A percentile compares a stretch with the other conserved stretches of the same genome.
phyloP scores from a whole-genome alignment of 2,113 vertebrate genomes.

The Aythya baeri region DNA sequence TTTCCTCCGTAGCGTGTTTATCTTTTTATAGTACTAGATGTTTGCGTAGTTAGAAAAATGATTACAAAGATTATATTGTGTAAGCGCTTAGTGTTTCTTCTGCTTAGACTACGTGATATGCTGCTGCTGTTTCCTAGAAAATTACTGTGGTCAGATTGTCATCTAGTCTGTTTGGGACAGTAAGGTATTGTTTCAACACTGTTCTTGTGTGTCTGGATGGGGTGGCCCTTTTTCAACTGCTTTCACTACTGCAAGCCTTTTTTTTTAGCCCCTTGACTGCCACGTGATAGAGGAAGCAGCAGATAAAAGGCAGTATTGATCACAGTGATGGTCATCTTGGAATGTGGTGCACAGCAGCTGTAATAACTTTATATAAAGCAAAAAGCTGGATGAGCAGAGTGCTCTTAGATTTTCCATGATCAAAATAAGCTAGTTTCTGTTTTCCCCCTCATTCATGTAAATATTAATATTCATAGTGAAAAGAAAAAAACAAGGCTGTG shows the following conservation, averaged over 20 bases:
- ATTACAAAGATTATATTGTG: slow-evolving; percentile 64
- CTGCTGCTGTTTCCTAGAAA: slow-evolving; percentile 63
- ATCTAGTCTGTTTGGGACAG: slow-evolving; percentile 51
- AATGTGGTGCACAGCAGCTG: background rate
- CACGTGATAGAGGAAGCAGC: slow-evolving; percentile 62
- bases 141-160: slow-evolving; percentile 65
- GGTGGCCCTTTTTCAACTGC: slow-evolving; percentile 67
- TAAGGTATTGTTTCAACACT: slow-evolving; percentile 63
- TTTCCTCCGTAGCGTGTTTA: slow-evolving; percentile 25
- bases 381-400: background rate
- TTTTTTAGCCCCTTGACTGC: slow-evolving; percentile 49
- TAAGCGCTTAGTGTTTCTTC: slow-evolving; percentile 39
- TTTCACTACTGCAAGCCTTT: slow-evolving; percentile 44
- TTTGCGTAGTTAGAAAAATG: slow-evolving; percentile 54
- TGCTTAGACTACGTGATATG: background rate
- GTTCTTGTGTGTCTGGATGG: slow-evolving; percentile 20
- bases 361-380: background rate
- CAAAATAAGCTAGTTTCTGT: background rate
- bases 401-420: background rate
- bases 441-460: background rate
- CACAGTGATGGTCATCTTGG: background rate
- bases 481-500: background rate
- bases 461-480: background rate
- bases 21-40: slow-evolving; percentile 47
- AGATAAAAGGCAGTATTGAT: slow-evolving; percentile 45